Evolutionary conservation across 2,113 vertebrate species (phyloP).

Genomic region (Cyanocitta stelleri): DNA sequence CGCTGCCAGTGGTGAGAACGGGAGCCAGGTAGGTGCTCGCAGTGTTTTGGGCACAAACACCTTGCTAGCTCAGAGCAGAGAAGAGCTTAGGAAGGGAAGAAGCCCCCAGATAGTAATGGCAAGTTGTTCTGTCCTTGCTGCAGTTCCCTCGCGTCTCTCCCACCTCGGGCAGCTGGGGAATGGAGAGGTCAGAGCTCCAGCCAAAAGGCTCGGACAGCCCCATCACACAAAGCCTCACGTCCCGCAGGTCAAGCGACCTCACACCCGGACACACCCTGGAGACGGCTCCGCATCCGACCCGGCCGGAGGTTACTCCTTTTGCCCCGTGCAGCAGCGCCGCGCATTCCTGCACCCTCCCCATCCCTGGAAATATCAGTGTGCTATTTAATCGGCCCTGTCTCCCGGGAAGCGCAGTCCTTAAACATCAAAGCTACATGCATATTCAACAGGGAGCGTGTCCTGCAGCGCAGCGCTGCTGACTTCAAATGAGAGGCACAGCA

Average conservation of each 20-base stretch:
- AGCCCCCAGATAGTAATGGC: background rate
- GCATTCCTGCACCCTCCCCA: background rate
- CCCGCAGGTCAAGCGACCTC: fast-evolving
- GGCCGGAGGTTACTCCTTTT: background rate
- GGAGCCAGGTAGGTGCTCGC: background rate
- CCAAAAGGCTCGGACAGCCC: background rate
- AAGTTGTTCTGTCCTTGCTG: background rate
- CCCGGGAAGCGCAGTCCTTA: constrained; percentile 1
- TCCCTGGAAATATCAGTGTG: background rate
- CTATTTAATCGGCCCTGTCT: constrained; percentile 22
- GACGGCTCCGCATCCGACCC: background rate
- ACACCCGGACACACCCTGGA: fast-evolving
- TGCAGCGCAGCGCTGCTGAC: background rate
- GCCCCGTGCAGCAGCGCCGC: background rate
- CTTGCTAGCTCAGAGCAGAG: background rate
- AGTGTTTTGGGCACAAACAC: background rate
- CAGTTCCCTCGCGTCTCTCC: fast-evolving
- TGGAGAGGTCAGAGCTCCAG: background rate
- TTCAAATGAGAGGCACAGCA: background rate
- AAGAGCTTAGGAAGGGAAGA: background rate
- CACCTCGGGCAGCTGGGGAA: fast-evolving
- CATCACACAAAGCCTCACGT: fast-evolving
- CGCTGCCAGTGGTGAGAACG: background rate
- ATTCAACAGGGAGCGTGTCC: constrained; percentile 24
- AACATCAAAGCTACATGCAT: constrained; percentile 38